Evolutionary conservation across 2,113 vertebrate genomes (phyloP).

Genomic region (Sander vitreus): DNA sequence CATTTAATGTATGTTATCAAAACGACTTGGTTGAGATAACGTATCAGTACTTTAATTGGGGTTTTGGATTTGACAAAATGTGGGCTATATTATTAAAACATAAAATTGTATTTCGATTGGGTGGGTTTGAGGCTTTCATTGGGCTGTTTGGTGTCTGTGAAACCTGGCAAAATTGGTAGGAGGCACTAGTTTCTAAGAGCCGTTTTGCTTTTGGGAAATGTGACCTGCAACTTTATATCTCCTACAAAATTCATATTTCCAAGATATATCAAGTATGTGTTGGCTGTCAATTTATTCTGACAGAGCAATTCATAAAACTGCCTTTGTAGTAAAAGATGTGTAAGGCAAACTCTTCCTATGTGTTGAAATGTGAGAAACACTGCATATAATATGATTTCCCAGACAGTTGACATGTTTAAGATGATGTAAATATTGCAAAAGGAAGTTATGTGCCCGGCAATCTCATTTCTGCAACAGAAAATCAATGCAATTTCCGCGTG

Average conservation of each 20-base stretch:
- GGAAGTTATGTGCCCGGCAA: conserved; percentile 6
- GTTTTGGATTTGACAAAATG: not conserved
- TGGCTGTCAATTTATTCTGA: not conserved
- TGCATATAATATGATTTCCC: not conserved
- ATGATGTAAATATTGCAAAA: conserved; percentile 43
- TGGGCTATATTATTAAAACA: not conserved
- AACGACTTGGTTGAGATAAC: not conserved
- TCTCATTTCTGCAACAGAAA: conserved; percentile 35
- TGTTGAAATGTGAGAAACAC: conserved; percentile 14
- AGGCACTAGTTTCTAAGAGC: not conserved
- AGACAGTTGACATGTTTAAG: conserved; percentile 10
- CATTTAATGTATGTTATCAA: not conserved
- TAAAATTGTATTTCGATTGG: not conserved
- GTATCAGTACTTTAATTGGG: not conserved
- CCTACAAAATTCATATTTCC: not conserved
- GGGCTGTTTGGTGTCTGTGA: not conserved
- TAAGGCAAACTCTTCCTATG: not conserved
- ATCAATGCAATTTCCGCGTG: conserved; percentile 18
- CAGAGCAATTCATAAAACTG: not conserved
- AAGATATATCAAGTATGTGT: not conserved
- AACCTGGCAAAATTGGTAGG: no score
- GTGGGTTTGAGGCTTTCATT: not conserved
- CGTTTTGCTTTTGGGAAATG: not conserved
- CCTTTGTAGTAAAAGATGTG: not conserved
- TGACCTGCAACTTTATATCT: not conserved